phyloP scores from a whole-genome alignment of 1,140 invertebrate genomes.

The Dreissena polymorpha region DNA sequence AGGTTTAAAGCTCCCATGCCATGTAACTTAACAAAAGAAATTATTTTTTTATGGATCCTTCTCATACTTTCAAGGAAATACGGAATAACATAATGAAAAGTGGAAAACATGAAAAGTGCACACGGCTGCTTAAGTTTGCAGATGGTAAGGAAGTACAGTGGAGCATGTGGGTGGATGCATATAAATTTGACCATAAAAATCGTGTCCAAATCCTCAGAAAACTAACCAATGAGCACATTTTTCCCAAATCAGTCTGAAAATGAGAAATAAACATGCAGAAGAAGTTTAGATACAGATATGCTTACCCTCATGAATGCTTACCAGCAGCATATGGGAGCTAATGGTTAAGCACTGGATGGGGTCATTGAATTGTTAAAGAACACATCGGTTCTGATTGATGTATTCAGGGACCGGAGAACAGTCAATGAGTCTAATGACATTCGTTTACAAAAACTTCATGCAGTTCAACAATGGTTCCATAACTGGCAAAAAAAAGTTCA shows the following conservation, averaged over 20 bases:
- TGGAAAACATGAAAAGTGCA: conserved; percentile 35
- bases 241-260: conserved; percentile 44
- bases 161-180: conserved; percentile 46
- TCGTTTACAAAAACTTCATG: no score
- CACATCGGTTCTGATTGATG: no score
- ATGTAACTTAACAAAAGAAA: no score
- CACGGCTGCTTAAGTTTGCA: conserved; percentile 9
- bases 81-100: conserved; percentile 38
- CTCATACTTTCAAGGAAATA: conserved; percentile 45
- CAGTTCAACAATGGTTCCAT: no score
- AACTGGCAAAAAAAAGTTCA: no score
- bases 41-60: no score
- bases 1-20: conserved; percentile 45
- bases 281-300: conserved; percentile 33
- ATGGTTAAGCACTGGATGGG: conserved; percentile 24
- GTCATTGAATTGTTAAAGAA: conserved; percentile 32
- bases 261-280: conserved; percentile 48
- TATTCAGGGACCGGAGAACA: no score
- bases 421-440: no score
- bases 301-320: conserved; percentile 38
- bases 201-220: conserved; percentile 39
- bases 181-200: no score
- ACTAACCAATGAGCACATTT: conserved; percentile 34
- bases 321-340: conserved; percentile 41
- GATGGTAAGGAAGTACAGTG: conserved; percentile 14